Conservation (phyloP, 2,888 invertebrate species). For the Vannuccia rotundouncinata region DNA sequence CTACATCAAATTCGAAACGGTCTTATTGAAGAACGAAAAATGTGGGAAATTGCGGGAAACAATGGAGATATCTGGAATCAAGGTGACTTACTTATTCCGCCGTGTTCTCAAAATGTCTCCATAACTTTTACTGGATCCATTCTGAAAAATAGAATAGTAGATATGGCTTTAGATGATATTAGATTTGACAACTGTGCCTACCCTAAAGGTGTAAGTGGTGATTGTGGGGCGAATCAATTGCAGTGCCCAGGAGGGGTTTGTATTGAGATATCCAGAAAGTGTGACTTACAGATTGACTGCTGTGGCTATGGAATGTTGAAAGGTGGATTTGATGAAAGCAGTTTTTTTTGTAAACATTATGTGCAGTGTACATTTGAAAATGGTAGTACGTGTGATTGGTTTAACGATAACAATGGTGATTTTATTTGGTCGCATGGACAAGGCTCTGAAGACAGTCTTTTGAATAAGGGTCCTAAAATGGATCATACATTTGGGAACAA, state of each 20-base stretch:
- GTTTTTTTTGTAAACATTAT: not conserved
- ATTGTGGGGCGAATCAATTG: constrained; percentile 42
- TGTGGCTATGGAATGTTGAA: constrained; percentile 35
- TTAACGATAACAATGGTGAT: not conserved
- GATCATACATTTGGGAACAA: constrained; percentile 16
- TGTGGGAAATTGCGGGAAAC: constrained; percentile 45
- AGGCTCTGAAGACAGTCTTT: not conserved
- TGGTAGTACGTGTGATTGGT: constrained; percentile 2
- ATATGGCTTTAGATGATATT: constrained; percentile 48
- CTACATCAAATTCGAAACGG: not conserved
- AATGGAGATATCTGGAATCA: constrained; percentile 48
- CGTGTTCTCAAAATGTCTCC: constrained; percentile 24
- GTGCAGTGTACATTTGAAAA: constrained; percentile 30
- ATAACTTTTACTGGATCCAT: not conserved
- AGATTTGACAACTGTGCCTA: constrained; percentile 47
- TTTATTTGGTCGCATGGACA: not conserved
- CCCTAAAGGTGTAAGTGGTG: constrained; percentile 40
- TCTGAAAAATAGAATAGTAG: constrained; percentile 39
- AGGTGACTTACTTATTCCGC: constrained; percentile 39
- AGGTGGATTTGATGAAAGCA: constrained; percentile 4
- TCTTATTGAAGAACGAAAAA: not conserved
- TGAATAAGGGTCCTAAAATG: not conserved
- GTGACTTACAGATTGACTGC: constrained; percentile 40
- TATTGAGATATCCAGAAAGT: constrained; percentile 43
- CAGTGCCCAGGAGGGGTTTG: constrained; percentile 42